A percentile compares a stretch with the other conserved stretches of the same genome.
phyloP scores from a whole-genome alignment of 2,888 invertebrate genomes.

The Napeogenes sylphis region DNA sequence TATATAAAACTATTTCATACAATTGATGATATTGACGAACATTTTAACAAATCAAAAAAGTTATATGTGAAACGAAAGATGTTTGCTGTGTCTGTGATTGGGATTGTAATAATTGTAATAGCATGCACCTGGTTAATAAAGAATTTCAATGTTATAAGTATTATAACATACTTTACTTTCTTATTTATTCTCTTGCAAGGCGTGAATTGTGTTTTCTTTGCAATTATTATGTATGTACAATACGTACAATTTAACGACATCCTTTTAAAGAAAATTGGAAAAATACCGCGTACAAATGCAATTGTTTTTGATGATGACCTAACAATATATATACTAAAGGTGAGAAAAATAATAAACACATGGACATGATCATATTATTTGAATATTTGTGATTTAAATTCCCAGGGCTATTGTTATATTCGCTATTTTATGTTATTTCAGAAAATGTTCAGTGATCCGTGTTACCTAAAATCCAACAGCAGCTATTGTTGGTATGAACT shows the following conservation, averaged over 20 bases:
- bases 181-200: conserved; percentile 49
- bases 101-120: conserved; percentile 35
- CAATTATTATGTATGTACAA: conserved; percentile 43
- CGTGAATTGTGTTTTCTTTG: conserved; percentile 40
- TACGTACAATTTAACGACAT: conserved; percentile 42
- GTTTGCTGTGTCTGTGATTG: conserved; percentile 36
- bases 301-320: conserved; percentile 35
- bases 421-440: conserved; percentile 31
- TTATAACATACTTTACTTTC: conserved; percentile 37
- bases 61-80: conserved; percentile 38
- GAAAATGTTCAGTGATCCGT: conserved; percentile 34
- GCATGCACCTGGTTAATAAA: conserved; percentile 34
- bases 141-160: conserved; percentile 30
- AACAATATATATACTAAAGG: conserved; percentile 35
- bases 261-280: conserved; percentile 37
- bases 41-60: conserved; percentile 37
- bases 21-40: conserved; percentile 43
- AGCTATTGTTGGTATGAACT: conserved; percentile 55
- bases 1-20: conserved; percentile 45
- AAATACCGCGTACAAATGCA: conserved; percentile 28
- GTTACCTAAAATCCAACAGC: conserved; percentile 29
- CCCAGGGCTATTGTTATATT: not conserved
- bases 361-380: too few species aligned
- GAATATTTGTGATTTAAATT: not conserved
- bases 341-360: conserved; percentile 24